Conservation (phyloP, 1,140 invertebrate species). For the Drosophila lini region DNA sequence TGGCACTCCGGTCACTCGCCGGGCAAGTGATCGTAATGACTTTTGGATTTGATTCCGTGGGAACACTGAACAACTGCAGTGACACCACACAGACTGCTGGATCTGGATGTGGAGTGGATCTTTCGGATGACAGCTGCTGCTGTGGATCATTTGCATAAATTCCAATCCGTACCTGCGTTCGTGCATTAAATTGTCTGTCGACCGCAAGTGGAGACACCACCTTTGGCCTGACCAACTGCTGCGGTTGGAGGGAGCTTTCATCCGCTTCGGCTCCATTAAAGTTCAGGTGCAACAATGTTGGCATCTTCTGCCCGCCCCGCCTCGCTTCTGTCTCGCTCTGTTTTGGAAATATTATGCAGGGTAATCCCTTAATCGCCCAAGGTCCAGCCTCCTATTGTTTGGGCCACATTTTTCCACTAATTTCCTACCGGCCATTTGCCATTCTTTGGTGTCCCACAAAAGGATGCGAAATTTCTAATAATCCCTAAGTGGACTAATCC, state of each 20-base stretch:
- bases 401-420: constrained; percentile 66
- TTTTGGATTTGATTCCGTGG: constrained; percentile 68
- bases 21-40: constrained; percentile 72
- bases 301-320: constrained; percentile 31
- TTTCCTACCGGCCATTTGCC: constrained; percentile 54
- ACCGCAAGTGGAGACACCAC: constrained; percentile 54
- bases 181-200: constrained; percentile 72
- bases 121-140: constrained; percentile 35
- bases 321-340: constrained; percentile 21
- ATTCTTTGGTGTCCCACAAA: constrained; percentile 27
- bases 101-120: constrained; percentile 15
- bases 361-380: constrained; percentile 76
- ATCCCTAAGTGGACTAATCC: constrained; percentile 79
- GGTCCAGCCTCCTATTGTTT: constrained; percentile 37
- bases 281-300: constrained; percentile 74
- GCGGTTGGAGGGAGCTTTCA: constrained; percentile 49
- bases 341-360: constrained; percentile 80
- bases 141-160: constrained; percentile 70
- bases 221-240: constrained; percentile 16
- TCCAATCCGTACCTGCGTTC: constrained; percentile 59
- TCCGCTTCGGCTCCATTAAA: constrained; percentile 71
- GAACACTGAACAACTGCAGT: constrained; percentile 49
- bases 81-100: constrained; percentile 59
- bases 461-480: constrained; percentile 67
- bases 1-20: constrained; percentile 62